These are phyloP conservation scores for Tenthredo mesomela DNA, from an alignment of 2,888 invertebrate genomes.

Conservation along the genomic window DNA sequence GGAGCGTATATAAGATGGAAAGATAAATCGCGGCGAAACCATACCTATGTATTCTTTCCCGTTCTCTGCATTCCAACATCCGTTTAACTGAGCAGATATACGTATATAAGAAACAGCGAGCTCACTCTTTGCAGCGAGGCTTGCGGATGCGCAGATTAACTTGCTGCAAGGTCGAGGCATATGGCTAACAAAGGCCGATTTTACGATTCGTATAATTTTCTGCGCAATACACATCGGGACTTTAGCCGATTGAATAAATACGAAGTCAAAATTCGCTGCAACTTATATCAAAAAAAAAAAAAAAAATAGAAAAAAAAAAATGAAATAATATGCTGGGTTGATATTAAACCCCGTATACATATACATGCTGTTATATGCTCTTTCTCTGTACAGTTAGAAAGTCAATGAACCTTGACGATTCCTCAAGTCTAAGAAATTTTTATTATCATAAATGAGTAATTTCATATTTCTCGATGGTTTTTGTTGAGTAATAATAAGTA, in stretches of 20 bases:
- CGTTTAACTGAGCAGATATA: neutral
- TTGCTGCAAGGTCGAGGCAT: neutral
- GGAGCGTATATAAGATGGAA: too few species aligned
- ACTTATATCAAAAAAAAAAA: neutral
- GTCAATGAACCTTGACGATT: neutral
- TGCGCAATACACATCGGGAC: neutral
- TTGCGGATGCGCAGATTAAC: neutral
- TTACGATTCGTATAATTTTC: neutral
- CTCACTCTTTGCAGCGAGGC: neutral
- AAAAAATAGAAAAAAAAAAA: neutral
- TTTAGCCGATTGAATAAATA: neutral
- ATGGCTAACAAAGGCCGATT: neutral
- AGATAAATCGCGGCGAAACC: too few species aligned
- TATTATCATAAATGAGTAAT: neutral
- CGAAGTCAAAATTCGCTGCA: neutral
- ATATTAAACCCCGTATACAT: neutral
- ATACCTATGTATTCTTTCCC: neutral
- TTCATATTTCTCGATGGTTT: neutral
- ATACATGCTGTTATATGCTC: neutral
- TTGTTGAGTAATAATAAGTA: neutral
- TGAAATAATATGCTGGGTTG: neutral
- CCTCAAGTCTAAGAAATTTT: neutral
- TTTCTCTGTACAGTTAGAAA: neutral
- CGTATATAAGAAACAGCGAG: neutral
- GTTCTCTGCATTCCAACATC: neutral